Percentiles rank a stretch among this genome's conserved stretches.
Conservation (phyloP, 2,113 vertebrate genomes). For the Indicator indicator region DNA sequence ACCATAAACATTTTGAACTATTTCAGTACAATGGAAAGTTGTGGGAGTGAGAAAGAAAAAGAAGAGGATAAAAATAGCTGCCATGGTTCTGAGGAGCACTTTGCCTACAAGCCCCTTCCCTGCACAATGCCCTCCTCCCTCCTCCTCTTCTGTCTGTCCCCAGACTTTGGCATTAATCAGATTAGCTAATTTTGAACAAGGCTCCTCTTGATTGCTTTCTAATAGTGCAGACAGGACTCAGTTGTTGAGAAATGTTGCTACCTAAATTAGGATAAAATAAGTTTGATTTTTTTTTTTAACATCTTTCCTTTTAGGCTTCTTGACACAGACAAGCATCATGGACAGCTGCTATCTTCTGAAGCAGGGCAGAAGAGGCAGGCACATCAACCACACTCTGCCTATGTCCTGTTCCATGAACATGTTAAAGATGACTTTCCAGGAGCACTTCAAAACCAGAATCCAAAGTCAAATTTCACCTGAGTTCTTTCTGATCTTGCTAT, state of each 20-base stretch:
- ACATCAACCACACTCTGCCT: background rate
- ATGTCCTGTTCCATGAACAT: accelerated
- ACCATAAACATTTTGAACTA: constrained; percentile 61
- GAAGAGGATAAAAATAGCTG: constrained; percentile 47
- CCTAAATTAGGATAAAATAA: background rate
- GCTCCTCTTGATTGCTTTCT: background rate
- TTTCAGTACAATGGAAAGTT: constrained; percentile 61
- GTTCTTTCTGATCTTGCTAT: background rate
- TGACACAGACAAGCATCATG: background rate
- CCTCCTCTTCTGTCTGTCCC: background rate
- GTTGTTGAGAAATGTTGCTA: background rate
- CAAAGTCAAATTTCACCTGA: background rate
- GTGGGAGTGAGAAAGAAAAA: constrained; percentile 49
- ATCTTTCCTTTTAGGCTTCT: background rate
- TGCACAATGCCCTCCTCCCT: background rate
- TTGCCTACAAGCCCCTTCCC: background rate
- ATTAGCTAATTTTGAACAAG: background rate
- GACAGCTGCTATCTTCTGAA: background rate
- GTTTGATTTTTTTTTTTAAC: background rate
- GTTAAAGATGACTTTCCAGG: background rate
- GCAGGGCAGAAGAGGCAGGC: background rate
- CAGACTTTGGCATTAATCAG: background rate
- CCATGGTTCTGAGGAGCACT: background rate
- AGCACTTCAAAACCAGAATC: background rate
- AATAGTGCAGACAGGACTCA: background rate